Conservation (phyloP, 2,113 vertebrate species). For the Crotalus horridus region DNA sequence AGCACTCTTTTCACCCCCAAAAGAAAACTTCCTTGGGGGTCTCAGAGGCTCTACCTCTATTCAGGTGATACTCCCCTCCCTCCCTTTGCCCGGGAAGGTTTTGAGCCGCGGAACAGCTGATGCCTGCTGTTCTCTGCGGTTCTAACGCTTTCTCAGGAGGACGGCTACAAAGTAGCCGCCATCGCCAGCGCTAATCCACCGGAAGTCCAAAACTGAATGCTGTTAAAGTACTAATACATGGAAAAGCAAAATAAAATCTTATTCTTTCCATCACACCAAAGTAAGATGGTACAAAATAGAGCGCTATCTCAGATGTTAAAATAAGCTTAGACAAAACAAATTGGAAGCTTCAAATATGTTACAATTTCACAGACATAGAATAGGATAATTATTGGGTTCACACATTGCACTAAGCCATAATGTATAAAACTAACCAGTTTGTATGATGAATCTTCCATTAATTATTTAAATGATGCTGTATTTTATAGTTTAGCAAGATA, state of each 20-base stretch:
- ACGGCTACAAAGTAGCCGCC: too few species aligned
- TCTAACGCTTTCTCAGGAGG: too few species aligned
- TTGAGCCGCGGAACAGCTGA: too few species aligned
- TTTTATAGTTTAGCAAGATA: neutral
- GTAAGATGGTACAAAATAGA: neutral
- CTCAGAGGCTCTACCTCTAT: too few species aligned
- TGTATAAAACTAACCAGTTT: neutral
- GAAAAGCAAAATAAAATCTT: neutral
- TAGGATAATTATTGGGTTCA: neutral
- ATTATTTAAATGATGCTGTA: neutral
- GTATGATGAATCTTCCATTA: neutral
- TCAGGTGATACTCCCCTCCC: too few species aligned
- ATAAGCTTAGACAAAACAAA: neutral
- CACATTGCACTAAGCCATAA: neutral
- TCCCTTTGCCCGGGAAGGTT: too few species aligned
- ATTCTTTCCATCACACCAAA: neutral
- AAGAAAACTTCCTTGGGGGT: too few species aligned
- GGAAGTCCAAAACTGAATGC: neutral
- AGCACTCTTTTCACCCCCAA: too few species aligned
- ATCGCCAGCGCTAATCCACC: too few species aligned
- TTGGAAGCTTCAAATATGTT: neutral
- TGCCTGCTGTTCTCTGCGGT: too few species aligned
- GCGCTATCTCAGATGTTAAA: neutral
- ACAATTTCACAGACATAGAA: neutral
- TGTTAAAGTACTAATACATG: conserved; percentile 16